Conservation (phyloP, 1,140 invertebrate species). For the Pseudomyrmex sp. region DNA sequence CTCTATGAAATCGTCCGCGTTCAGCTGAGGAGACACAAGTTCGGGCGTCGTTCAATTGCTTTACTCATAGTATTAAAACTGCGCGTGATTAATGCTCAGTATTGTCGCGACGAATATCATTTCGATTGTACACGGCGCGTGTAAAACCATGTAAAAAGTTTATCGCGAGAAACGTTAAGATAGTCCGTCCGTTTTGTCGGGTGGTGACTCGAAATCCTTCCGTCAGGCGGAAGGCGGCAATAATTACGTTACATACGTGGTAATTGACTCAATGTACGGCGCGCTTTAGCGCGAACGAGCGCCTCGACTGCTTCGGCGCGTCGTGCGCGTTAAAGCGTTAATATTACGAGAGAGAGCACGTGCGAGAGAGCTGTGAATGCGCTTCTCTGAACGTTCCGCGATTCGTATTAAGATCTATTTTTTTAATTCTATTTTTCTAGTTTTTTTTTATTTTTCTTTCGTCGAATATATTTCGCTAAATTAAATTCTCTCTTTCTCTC, state of each 20-base stretch:
- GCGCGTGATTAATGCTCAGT: not conserved
- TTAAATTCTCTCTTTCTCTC: not conserved
- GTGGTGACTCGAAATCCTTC: conserved; percentile 51
- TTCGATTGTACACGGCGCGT: not conserved
- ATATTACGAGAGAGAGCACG: conserved; percentile 8
- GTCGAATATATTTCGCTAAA: too few relatives aligned
- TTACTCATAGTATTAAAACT: conserved; percentile 22
- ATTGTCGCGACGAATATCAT: not conserved
- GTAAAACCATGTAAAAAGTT: not conserved
- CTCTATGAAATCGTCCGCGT: conserved; percentile 91
- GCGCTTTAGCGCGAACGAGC: conserved; percentile 64
- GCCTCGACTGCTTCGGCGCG: conserved; percentile 63
- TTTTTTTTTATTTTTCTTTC: too few relatives aligned
- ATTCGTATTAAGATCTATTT: not conserved
- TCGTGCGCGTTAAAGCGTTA: conserved; percentile 47
- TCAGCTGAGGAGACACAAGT: conserved; percentile 84
- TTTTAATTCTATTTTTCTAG: not conserved
- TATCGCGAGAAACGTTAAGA: conserved; percentile 4
- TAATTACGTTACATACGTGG: conserved; percentile 75
- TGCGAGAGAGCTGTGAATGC: conserved; percentile 16
- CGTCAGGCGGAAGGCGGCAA: conserved; percentile 72
- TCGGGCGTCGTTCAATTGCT: not conserved
- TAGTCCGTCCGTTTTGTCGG: conserved; percentile 45
- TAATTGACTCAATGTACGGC: conserved; percentile 76
- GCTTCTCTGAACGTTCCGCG: conserved; percentile 1